Evolutionary conservation across 2,888 invertebrate genomes (phyloP).

Genomic region (Papilio gigon): DNA sequence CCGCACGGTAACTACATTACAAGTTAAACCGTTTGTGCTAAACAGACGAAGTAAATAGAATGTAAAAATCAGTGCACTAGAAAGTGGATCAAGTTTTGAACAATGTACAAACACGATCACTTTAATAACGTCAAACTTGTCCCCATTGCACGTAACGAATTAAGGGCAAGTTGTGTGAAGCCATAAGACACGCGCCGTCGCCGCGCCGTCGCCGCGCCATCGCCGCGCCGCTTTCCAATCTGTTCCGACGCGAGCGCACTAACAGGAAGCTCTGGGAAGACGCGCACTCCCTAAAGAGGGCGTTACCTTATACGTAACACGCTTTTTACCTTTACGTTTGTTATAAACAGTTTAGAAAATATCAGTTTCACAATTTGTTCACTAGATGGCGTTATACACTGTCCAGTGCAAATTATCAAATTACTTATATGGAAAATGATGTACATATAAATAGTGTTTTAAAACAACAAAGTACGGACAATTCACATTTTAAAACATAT

Average conservation of each 20-base stretch:
- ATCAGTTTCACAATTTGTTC: background rate
- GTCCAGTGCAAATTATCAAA: too few relatives aligned
- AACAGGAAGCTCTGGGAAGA: constrained; percentile 60
- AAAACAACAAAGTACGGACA: background rate
- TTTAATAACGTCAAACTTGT: constrained; percentile 6
- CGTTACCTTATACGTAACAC: constrained; percentile 19
- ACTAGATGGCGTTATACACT: constrained; percentile 2
- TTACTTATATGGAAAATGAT: too few relatives aligned
- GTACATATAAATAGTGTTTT: too few relatives aligned
- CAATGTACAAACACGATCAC: background rate
- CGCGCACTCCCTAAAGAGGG: constrained; percentile 49
- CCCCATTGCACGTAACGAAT: constrained; percentile 12
- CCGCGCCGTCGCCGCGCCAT: constrained; percentile 41
- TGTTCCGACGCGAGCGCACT: constrained; percentile 45
- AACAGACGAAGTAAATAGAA: background rate
- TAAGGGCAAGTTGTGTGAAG: constrained; percentile 23
- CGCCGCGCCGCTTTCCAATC: constrained; percentile 50
- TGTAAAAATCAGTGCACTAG: constrained; percentile 4
- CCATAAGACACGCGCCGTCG: constrained; percentile 39
- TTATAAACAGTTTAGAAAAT: background rate
- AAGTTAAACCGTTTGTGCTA: too few relatives aligned
- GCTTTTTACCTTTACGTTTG: background rate
- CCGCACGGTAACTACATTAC: too few relatives aligned
- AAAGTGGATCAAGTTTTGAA: background rate
- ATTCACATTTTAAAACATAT: background rate